Conservation (phyloP, 2,797 vertebrate genomes). For the Capromys pilorides region DNA sequence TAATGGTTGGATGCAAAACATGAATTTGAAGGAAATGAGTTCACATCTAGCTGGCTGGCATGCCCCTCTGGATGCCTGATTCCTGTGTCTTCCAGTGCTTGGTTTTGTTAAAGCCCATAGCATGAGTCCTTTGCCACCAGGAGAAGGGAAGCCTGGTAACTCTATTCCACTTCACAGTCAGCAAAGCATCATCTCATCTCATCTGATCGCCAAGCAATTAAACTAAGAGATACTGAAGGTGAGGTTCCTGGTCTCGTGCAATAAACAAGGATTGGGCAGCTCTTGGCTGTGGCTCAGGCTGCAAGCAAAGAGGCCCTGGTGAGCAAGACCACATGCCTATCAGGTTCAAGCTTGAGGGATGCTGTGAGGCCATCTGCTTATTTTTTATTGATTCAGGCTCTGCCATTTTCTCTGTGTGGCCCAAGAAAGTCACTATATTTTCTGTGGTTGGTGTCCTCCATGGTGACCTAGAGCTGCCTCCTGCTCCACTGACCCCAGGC, state of each 20-base stretch:
- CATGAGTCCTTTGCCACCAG: background rate
- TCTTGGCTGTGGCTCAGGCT: accelerated
- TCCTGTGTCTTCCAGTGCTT: background rate
- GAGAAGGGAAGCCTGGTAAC: background rate
- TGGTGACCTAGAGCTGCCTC: background rate
- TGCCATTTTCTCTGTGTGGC: background rate
- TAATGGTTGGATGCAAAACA: background rate
- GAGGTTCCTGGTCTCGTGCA: too few relatives aligned
- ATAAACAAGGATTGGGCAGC: background rate
- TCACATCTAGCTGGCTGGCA: accelerated
- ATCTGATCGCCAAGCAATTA: background rate
- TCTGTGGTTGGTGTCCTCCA: background rate
- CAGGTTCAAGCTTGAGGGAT: background rate
- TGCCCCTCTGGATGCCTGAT: background rate
- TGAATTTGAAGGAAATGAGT: background rate
- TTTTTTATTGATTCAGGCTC: background rate
- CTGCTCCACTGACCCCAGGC: background rate
- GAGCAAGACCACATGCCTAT: background rate
- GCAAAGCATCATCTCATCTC: background rate
- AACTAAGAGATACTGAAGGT: background rate
- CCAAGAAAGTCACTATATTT: background rate
- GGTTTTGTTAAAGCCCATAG: background rate
- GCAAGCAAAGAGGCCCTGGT: background rate
- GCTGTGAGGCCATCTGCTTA: background rate
- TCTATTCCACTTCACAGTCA: background rate